Base-by-base conservation (phyloP, 2,113 vertebrate genomes). In the Rhabdomys dilectus region DNA sequence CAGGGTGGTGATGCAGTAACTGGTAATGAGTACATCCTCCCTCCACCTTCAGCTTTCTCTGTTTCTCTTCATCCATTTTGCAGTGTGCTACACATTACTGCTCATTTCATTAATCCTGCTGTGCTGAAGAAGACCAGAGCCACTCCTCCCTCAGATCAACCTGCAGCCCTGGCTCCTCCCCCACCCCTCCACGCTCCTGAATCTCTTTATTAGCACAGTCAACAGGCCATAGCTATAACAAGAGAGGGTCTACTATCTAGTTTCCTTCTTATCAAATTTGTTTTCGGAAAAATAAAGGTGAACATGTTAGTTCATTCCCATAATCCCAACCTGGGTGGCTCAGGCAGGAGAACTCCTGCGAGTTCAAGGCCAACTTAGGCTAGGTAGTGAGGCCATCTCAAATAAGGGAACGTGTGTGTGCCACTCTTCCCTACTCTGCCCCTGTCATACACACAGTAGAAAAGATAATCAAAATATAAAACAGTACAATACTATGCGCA, bases 201-300 rank as follows among this genome's bases (percentile, higher is more conserved):
- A 78, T 73, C 58, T 92, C n/a, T 48, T 78, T 51, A 62, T n/a
- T 80, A 45, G 31, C 42, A 58, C 0, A 64, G 36, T 56, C 51
- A 62, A 60, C 39, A 90, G 48, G 45, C 13, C 29, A 51, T 62
- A 94, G 56, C 29, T 64, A 42, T 16, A 64, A 9, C 19, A 64
- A 64, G 51, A 36, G 34, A 90, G n/a, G 7, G 94, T 92, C 42
- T 45, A 21, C 2, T 4, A 58, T 39, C 91, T 73, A 72, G 58
- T 89, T 92, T 94, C 88, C 64, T 82, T 91, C 53, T 89, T 76
- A n/a, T 62, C 66, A 86, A 87, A 91, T 73, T 53, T 96, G 48
- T 76, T 73, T 84, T 48, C 73, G 21, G 21, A 51, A 88, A 53
- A 72, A 34, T 66, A 66, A 45, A 36, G 29, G 29, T 51, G 26